phyloP scores from a whole-genome alignment of 2,888 invertebrate genomes.

The Acanthosepion pharaonis region DNA sequence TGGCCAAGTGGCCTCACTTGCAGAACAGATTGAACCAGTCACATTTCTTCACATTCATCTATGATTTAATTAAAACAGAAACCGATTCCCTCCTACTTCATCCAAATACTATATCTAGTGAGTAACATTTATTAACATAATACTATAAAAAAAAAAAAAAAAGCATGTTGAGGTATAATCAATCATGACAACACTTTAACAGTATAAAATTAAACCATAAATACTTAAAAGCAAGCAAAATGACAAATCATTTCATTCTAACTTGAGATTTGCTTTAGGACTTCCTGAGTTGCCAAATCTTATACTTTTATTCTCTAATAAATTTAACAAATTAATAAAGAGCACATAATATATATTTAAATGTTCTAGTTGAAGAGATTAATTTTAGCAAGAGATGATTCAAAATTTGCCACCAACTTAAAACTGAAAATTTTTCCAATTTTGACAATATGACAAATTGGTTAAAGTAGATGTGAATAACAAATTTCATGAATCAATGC shows the following conservation, averaged over 20 bases:
- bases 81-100: neutral
- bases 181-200: neutral
- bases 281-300: neutral
- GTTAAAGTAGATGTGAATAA: too few relatives aligned
- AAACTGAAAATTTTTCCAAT: too few relatives aligned
- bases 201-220: neutral
- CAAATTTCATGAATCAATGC: too few relatives aligned
- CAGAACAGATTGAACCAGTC: neutral
- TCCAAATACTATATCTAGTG: neutral
- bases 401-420: too few relatives aligned
- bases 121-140: neutral
- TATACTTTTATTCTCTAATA: neutral
- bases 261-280: neutral
- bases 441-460: too few relatives aligned
- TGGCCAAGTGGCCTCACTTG: neutral
- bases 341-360: too few relatives aligned
- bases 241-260: neutral
- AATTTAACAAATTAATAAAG: too few relatives aligned
- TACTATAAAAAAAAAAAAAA: neutral
- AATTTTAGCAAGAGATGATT: too few relatives aligned
- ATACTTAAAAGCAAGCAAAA: neutral
- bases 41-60: neutral
- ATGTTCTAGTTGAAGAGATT: too few relatives aligned
- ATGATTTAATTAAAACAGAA: neutral
- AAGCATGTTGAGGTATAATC: neutral